A percentile compares a stretch with the other conserved stretches of the same genome.
phyloP scores from a whole-genome alignment of 1,140 invertebrate genomes.

The Drosophila arawakana region DNA sequence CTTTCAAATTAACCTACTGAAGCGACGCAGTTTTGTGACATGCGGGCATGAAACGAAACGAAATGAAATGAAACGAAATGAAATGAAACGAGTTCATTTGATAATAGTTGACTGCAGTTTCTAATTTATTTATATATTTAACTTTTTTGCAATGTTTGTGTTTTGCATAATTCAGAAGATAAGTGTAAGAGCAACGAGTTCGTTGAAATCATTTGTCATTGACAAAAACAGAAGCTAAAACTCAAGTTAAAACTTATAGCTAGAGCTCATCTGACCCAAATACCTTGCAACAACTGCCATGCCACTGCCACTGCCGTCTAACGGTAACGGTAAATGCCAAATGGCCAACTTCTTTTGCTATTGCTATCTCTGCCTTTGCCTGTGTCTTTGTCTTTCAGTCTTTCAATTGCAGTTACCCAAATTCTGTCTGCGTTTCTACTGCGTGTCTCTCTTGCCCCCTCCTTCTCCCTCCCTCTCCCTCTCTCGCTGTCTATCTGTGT shows the following conservation, averaged over 20 bases:
- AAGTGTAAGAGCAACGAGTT: neutral
- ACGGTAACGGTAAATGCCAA: constrained; percentile 57
- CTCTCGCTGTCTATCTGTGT: neutral
- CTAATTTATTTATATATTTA: neutral
- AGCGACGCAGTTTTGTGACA: neutral
- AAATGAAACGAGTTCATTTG: constrained; percentile 4
- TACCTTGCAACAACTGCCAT: constrained; percentile 15
- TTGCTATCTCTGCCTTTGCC: too few relatives aligned
- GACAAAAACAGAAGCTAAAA: constrained; percentile 2
- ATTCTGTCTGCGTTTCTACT: constrained; percentile 52
- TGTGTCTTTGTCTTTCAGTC: constrained; percentile 1
- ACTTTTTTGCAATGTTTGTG: neutral
- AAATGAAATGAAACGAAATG: too few relatives aligned
- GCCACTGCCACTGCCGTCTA: constrained; percentile 13
- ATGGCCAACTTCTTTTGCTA: constrained; percentile 44
- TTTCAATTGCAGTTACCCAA: constrained; percentile 63
- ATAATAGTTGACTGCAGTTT: constrained; percentile 1
- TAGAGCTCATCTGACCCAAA: constrained; percentile 53
- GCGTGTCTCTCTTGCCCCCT: neutral
- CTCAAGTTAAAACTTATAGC: constrained; percentile 22
- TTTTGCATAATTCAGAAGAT: constrained; percentile 45
- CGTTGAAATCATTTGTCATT: constrained; percentile 7
- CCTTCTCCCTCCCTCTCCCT: too few relatives aligned
- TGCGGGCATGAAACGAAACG: constrained; percentile 3
- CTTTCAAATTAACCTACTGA: constrained; percentile 69